These are phyloP conservation scores for Catostylus mosaicus DNA, from an alignment of 30 jellyfish, hydroid and myxozoan species.

Conservation along the genomic window DNA sequence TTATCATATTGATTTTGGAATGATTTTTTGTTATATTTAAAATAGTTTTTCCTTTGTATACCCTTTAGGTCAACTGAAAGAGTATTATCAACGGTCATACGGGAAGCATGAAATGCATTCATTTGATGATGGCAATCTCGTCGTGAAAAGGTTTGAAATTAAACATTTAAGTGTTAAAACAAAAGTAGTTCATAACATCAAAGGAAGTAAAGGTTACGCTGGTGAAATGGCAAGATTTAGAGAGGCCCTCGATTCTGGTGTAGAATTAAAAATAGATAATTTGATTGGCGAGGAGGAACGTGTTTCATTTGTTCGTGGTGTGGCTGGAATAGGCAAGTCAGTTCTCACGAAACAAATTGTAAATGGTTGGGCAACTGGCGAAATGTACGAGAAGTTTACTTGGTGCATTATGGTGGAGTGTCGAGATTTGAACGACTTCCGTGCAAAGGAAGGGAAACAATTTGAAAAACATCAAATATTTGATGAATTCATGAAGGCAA, in stretches of 20 bases:
- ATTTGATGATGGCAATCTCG: neutral
- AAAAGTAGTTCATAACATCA: neutral
- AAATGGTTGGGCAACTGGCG: neutral
- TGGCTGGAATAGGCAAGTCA: neutral
- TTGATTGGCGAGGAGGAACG: neutral
- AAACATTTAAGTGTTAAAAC: neutral
- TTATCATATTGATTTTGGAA: no score
- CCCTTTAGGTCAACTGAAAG: neutral
- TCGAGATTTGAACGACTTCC: neutral
- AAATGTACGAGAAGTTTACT: neutral
- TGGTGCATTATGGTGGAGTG: neutral
- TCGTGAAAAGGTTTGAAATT: no score
- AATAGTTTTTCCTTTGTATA: no score
- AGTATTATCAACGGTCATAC: neutral
- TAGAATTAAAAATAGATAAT: neutral
- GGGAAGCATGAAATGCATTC: neutral
- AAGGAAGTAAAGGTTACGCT: neutral
- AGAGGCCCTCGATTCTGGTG: neutral
- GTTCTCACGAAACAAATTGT: neutral
- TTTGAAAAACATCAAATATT: neutral
- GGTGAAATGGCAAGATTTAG: neutral
- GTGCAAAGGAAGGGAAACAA: neutral
- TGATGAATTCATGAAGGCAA: neutral
- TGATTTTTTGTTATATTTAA: no score
- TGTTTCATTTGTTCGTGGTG: neutral